These are phyloP conservation scores for Atherinomorus stipes DNA, from an alignment of 2,113 vertebrate genomes.

Conservation along the genomic window DNA sequence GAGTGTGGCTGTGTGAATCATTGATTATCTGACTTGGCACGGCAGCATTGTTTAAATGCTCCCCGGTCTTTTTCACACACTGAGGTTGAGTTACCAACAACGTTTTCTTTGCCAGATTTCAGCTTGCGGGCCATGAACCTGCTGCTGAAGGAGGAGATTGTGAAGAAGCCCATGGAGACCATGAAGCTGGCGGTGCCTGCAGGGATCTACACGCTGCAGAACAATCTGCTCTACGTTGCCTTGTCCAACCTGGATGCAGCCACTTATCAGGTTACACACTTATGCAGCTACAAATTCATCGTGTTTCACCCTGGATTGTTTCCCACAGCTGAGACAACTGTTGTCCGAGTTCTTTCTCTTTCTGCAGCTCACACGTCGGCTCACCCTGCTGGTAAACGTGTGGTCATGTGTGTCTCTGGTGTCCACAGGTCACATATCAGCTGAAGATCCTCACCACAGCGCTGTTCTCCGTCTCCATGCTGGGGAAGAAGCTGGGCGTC, in stretches of 20 bases:
- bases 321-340: no score
- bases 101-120: slow-evolving; percentile 82
- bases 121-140: slow-evolving; percentile 85
- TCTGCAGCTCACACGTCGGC: no score
- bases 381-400: not conserved
- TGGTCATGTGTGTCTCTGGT: not conserved
- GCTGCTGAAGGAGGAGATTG: slow-evolving; percentile 91
- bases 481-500: slow-evolving; percentile 88
- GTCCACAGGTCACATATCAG: slow-evolving; percentile 93
- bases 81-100: slow-evolving; percentile 18
- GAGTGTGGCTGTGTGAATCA: slow-evolving; percentile 60
- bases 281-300: slow-evolving; percentile 2
- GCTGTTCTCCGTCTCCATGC: slow-evolving; percentile 95
- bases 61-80: not conserved
- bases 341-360: no score
- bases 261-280: slow-evolving; percentile 75
- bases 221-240: slow-evolving; percentile 97
- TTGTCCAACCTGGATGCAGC: slow-evolving; percentile 97
- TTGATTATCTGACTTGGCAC: not conserved
- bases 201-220: slow-evolving; percentile 98
- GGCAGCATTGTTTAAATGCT: not conserved
- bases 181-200: slow-evolving; percentile 96
- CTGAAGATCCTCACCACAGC: slow-evolving; percentile 98
- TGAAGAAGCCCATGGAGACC: slow-evolving; percentile 91
- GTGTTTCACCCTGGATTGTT: not conserved